Evolutionary conservation across 2,888 invertebrate genomes (phyloP), one percentile per base, ranked within the genome.

Genomic region (Drosophila melanosoma): DNA sequence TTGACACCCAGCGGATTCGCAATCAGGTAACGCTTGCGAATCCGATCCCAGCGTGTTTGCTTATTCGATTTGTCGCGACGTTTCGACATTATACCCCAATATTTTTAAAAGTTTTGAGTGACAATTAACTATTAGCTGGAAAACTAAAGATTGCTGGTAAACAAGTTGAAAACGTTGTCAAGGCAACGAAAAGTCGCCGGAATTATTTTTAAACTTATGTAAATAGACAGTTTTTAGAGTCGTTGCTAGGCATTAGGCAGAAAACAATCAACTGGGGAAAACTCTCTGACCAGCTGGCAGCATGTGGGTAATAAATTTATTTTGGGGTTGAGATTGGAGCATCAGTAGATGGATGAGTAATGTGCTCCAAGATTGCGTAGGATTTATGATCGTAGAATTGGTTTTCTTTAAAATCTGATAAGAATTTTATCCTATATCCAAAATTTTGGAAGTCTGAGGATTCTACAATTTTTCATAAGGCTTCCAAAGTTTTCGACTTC

Each of bases 21-120:
- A 74, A 88, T 86, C 4, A 81, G 67, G 32, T 92, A 82, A n/a
- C 91, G 85, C 65, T 93, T 93, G 5, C 92, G 86, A 59, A 93
- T 93, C 53, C 93, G 91, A 82, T 93, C 93, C 93, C 93, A 93
- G 54, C 93, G 89, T 20, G 92, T 91, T 26, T 91, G 91, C 66
- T 92, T 93, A 17, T 82, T 87, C n/a, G 80, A 54, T 66, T 89
- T 91, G 1, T 88, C 85, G 1, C 83, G 79, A 58, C 79, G 82
- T 71, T 85, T 89, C 33, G 70, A 76, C 89, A 89, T 89, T 38
- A 7, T 60, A 20, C 33, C 6, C 8, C 17, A 26, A 35, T 45
- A 33, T 23, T 51, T n/a, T 23, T 10, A 23, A 33, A 38, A 42
- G n/a, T 17, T 58, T n/a, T 8, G 29, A 29, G n/a, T 40, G n/a